Evolutionary conservation across 2,888 invertebrate genomes (phyloP).

Genomic region (Chelonus formosanus): DNA sequence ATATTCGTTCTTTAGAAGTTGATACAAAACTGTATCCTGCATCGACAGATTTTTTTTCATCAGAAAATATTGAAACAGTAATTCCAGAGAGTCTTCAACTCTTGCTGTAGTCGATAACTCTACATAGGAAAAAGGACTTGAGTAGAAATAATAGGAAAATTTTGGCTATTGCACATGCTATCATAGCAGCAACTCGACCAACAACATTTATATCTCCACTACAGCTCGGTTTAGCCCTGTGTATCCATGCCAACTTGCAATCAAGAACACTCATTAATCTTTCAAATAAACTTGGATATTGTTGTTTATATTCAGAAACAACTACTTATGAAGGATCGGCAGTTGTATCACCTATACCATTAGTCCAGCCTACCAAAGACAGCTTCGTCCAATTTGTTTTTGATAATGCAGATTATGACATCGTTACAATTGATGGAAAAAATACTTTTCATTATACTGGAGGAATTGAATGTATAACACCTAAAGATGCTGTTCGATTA

Average conservation of each 20-base stretch:
- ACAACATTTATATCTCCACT: slow-evolving; percentile 16
- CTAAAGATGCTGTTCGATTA: too few relatives aligned
- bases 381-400: slow-evolving; percentile 13
- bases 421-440: slow-evolving; percentile 9
- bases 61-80: background rate
- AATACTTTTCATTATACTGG: slow-evolving; percentile 25
- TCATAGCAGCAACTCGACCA: slow-evolving; percentile 6
- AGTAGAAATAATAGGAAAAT: too few relatives aligned
- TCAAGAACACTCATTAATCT: slow-evolving; percentile 1
- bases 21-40: background rate
- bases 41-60: too few relatives aligned
- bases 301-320: slow-evolving; percentile 7
- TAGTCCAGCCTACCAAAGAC: background rate
- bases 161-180: background rate
- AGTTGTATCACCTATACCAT: background rate
- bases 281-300: slow-evolving; percentile 9
- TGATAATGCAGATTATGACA: slow-evolving; percentile 19
- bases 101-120: too few relatives aligned
- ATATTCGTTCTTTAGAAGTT: background rate
- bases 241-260: slow-evolving; percentile 11
- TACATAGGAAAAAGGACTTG: too few relatives aligned
- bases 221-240: background rate
- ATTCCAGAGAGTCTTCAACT: too few relatives aligned
- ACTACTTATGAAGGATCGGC: slow-evolving; percentile 1
- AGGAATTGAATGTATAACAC: background rate